A percentile compares a stretch with the other conserved stretches of the same genome.
phyloP scores from a whole-genome alignment of 2,797 vertebrate species.

The Euthynnus affinis region DNA sequence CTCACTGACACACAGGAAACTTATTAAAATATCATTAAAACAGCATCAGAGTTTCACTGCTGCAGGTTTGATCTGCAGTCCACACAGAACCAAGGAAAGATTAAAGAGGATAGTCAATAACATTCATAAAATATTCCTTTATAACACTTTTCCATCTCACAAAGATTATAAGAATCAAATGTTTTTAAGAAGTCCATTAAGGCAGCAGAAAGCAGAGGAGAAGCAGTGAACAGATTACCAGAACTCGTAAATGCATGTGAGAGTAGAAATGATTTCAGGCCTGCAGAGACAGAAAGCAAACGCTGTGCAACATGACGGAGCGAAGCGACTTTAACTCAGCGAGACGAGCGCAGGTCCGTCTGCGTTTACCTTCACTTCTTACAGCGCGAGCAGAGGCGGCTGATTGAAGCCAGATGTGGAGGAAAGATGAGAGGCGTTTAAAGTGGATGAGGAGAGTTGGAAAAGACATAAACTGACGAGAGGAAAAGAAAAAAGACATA shows the following conservation, averaged over 20 bases:
- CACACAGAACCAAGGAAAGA: not conserved
- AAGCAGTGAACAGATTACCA: not conserved
- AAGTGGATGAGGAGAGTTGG: conserved; percentile 20
- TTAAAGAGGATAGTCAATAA: not conserved
- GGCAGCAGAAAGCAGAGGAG: not conserved
- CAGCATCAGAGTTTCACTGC: not conserved
- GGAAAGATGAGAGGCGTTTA: conserved; percentile 56
- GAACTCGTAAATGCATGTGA: conserved; percentile 3
- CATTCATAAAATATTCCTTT: not conserved
- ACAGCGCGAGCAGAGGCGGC: not conserved
- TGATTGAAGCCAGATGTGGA: conserved; percentile 72
- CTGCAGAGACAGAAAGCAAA: conserved; percentile 8
- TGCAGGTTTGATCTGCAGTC: not conserved
- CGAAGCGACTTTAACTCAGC: not conserved
- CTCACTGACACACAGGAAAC: not conserved
- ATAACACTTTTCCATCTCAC: not conserved
- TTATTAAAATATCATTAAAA: not conserved
- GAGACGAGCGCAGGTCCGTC: fast-evolving
- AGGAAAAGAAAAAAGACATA: not conserved
- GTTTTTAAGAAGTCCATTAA: not conserved
- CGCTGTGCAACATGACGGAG: conserved; percentile 22
- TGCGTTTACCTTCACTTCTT: conserved; percentile 29
- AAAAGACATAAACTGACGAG: not conserved
- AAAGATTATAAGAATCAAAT: not conserved
- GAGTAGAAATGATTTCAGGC: conserved; percentile 4